Conservation (phyloP, 2,888 invertebrate genomes). For the Drosophila mimetica region DNA sequence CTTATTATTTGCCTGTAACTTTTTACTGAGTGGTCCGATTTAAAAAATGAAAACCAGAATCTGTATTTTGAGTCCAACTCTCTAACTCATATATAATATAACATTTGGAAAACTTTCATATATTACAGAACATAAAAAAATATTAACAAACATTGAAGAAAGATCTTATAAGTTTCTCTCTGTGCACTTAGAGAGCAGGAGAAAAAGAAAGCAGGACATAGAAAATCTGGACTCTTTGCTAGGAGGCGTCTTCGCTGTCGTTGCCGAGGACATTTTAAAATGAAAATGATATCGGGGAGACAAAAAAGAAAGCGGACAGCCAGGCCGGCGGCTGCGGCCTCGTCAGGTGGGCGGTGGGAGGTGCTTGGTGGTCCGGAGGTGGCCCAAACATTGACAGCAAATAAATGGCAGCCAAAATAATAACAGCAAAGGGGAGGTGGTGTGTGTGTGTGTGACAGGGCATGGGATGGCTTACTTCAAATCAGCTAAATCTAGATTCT, state of each 20-base stretch:
- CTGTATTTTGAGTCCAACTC: too few species aligned
- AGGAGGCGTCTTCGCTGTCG: slow-evolving; percentile 54
- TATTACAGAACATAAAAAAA: neutral
- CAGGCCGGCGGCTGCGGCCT: slow-evolving; percentile 41
- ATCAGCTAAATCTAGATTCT: slow-evolving; percentile 31
- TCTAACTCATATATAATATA: too few species aligned
- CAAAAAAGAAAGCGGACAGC: slow-evolving; percentile 39
- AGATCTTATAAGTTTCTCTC: neutral
- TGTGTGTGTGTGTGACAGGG: slow-evolving; percentile 15
- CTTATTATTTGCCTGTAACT: too few species aligned
- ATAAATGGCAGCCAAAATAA: slow-evolving; percentile 81
- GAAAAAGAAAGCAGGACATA: slow-evolving; percentile 22
- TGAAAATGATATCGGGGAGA: slow-evolving; percentile 72
- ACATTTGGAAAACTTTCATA: too few species aligned
- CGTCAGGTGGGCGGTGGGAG: slow-evolving; percentile 26
- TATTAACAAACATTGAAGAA: too few species aligned
- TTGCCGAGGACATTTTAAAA: slow-evolving; percentile 75
- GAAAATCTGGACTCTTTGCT: slow-evolving; percentile 61
- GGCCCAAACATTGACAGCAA: slow-evolving; percentile 80
- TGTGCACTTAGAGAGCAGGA: neutral
- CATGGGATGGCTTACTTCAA: slow-evolving; percentile 28
- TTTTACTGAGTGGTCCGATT: too few species aligned
- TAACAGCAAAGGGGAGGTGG: slow-evolving; percentile 80
- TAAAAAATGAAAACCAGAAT: too few species aligned
- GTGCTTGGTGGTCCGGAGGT: slow-evolving; percentile 44